A percentile compares a stretch with the other conserved stretches of the same genome.
Conservation (phyloP, 2,797 vertebrate species). For the Phylloscopus collybita region DNA sequence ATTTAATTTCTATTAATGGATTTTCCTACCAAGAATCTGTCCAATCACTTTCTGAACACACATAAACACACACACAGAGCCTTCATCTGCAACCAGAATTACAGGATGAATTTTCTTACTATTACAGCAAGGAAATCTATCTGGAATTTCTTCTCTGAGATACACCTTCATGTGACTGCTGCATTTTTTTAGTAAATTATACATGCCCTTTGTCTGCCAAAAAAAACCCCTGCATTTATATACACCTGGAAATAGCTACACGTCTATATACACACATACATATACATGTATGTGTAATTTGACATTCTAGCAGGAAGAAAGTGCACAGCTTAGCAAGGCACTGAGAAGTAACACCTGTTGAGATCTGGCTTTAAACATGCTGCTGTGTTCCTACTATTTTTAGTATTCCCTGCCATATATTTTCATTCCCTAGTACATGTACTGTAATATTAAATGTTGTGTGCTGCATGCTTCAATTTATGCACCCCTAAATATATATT, state of each 20-base stretch:
- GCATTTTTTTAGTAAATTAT: constrained; percentile 77
- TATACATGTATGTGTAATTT: not conserved
- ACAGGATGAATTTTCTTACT: constrained; percentile 85
- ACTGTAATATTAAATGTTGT: not conserved
- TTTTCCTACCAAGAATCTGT: not conserved
- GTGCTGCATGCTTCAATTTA: not conserved
- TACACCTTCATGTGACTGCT: constrained; percentile 81
- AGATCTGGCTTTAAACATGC: not conserved
- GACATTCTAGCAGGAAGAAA: not conserved
- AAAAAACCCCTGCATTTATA: not conserved
- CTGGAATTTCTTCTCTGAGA: constrained; percentile 85
- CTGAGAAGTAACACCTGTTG: not conserved
- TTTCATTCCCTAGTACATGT: not conserved
- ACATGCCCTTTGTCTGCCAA: constrained; percentile 74
- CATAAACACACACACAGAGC: constrained; percentile 80
- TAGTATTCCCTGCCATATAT: not conserved
- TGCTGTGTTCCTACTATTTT: not conserved
- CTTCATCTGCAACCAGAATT: constrained; percentile 88
- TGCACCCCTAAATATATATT: not conserved
- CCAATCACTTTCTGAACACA: not conserved
- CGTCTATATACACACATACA: rapidly evolving
- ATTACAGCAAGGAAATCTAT: constrained; percentile 85
- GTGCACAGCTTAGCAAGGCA: not conserved
- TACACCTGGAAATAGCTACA: not conserved
- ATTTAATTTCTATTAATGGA: not conserved